These are phyloP conservation scores for Lissonota sp. DNA, from an alignment of 2,888 invertebrate genomes.

Conservation along the genomic window DNA sequence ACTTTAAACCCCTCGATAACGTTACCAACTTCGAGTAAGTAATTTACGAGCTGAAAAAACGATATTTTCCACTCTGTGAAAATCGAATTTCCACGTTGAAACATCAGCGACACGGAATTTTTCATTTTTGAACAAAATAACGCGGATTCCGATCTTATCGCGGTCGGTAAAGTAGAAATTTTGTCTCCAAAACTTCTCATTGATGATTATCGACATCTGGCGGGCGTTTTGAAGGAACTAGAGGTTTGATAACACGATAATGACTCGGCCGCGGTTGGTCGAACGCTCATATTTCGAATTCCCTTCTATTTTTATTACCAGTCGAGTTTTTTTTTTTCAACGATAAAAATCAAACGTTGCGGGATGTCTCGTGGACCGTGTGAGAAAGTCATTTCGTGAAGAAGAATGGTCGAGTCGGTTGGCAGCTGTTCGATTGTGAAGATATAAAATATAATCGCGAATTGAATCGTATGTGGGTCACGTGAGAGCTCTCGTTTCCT, in stretches of 20 bases:
- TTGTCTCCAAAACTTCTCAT: too few species aligned
- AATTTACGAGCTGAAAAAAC: too few species aligned
- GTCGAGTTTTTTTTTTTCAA: conserved; percentile 9
- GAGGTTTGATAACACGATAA: not conserved
- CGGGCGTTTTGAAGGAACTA: conserved; percentile 7
- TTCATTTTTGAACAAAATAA: not conserved
- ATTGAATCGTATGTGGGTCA: conserved; percentile 54
- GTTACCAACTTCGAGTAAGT: too few species aligned
- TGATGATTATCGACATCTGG: conserved; percentile 22
- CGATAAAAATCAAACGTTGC: conserved; percentile 12
- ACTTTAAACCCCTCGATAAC: too few species aligned
- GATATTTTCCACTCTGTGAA: too few species aligned
- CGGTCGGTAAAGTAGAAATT: conserved; percentile 22
- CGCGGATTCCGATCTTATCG: not conserved
- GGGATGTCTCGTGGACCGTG: conserved; percentile 11
- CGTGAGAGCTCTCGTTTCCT: conserved; percentile 26
- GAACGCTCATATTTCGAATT: conserved; percentile 10
- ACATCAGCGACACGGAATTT: not conserved
- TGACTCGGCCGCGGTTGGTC: not conserved
- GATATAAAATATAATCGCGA: conserved; percentile 40
- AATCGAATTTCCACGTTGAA: not conserved
- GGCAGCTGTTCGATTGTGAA: conserved; percentile 34
- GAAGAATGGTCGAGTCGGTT: conserved; percentile 29
- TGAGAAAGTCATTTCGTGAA: conserved; percentile 25
- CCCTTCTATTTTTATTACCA: not conserved